A percentile compares a stretch with the other conserved stretches of the same genome.
Conservation (phyloP, 2,113 vertebrate genomes). For the Anguilla rostrata region DNA sequence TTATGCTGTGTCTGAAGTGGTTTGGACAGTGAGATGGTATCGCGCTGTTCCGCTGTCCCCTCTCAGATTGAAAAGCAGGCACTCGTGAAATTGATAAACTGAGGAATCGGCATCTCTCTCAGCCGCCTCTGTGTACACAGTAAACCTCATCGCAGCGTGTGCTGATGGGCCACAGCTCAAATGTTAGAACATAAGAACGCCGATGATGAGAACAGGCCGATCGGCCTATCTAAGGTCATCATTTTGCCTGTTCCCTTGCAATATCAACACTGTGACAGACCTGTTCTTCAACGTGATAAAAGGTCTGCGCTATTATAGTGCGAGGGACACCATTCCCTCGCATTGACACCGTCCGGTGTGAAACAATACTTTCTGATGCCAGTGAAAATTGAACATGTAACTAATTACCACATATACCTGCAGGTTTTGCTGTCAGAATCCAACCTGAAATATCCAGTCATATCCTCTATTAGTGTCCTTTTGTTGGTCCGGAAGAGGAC, state of each 20-base stretch:
- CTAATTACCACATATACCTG: neutral
- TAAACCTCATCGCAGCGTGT: neutral
- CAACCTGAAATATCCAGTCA: neutral
- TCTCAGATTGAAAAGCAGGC: neutral
- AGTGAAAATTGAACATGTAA: too few relatives aligned
- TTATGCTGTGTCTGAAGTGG: neutral
- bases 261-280: neutral
- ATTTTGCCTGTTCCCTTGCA: neutral
- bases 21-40: conserved; percentile 1
- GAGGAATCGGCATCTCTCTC: neutral
- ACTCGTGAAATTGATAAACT: neutral
- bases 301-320: neutral
- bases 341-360: neutral
- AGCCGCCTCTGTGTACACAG: neutral
- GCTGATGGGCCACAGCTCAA: neutral
- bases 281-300: neutral
- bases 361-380: neutral
- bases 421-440: neutral
- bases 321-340: neutral
- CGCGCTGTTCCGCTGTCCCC: neutral
- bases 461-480: too few relatives aligned
- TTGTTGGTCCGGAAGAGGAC: too few relatives aligned
- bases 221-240: neutral
- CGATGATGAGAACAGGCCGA: neutral
- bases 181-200: neutral